These are phyloP conservation scores for Slavum lentiscoides DNA, from an alignment of 2,888 invertebrate genomes.

Conservation along the genomic window DNA sequence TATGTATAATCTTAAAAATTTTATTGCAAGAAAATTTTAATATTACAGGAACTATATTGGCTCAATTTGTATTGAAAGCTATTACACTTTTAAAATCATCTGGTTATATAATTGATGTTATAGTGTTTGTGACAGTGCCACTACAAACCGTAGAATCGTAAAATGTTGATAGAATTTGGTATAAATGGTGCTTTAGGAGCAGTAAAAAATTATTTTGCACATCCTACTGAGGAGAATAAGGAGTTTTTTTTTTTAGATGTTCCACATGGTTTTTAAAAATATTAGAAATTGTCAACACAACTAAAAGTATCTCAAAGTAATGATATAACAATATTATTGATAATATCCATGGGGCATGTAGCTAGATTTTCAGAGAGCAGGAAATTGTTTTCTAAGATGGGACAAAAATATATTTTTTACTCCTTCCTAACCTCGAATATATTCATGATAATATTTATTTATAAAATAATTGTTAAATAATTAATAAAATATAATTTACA, in stretches of 20 bases:
- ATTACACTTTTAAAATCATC: not conserved
- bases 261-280: conserved; percentile 9
- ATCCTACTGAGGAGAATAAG: conserved; percentile 4
- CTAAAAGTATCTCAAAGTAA: conserved; percentile 4
- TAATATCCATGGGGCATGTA: too few relatives aligned
- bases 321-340: too few relatives aligned
- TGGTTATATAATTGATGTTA: not conserved
- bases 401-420: too few relatives aligned
- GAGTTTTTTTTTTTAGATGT: not conserved
- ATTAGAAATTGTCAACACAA: conserved; percentile 10
- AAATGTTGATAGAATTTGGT: conserved; percentile 10
- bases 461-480: not conserved
- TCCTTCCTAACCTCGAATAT: too few relatives aligned
- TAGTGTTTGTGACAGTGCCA: conserved; percentile 11
- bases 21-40: not conserved
- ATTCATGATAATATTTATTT: conserved; percentile 4
- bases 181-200: not conserved
- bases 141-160: conserved; percentile 9
- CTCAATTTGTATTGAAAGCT: conserved; percentile 6
- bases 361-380: too few relatives aligned
- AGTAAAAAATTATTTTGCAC: conserved; percentile 9
- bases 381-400: too few relatives aligned
- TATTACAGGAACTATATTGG: conserved; percentile 3
- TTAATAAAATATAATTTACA: too few relatives aligned
- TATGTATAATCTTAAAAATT: not conserved